Percentiles rank a stretch among this genome's conserved stretches.
phyloP scores from a whole-genome alignment of 2,888 invertebrate species.

The Stegophylla sp. region DNA sequence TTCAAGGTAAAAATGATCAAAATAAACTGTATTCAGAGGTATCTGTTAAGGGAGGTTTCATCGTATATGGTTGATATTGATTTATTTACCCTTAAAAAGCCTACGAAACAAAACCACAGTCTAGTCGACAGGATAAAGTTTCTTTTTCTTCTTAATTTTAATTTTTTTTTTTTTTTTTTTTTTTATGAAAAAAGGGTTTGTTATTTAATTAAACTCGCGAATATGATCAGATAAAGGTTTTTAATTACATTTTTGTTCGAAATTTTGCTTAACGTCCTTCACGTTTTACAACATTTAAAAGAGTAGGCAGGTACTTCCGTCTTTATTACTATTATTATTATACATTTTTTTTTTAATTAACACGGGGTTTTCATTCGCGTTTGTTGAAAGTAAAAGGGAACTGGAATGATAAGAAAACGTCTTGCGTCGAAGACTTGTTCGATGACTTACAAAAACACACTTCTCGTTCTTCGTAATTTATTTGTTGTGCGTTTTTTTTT shows the following conservation, averaged over 20 bases:
- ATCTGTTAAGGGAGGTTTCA: too few species aligned
- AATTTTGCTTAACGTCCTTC: conserved; percentile 9
- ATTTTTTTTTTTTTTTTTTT: conserved; percentile 24
- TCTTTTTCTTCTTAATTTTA: not conserved
- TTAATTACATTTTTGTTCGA: conserved; percentile 53
- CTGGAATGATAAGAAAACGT: conserved; percentile 6
- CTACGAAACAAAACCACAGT: conserved; percentile 42
- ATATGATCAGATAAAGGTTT: conserved; percentile 50
- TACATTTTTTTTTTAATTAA: conserved; percentile 41
- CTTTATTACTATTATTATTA: not conserved
- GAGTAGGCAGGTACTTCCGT: conserved; percentile 7
- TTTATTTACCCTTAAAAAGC: too few species aligned
- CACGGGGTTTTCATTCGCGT: conserved; percentile 28
- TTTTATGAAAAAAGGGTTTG: not conserved
- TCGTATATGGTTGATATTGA: too few species aligned
- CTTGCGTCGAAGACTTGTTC: not conserved
- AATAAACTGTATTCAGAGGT: too few species aligned
- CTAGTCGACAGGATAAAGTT: conserved; percentile 29
- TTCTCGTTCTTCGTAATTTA: conserved; percentile 30
- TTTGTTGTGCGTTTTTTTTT: conserved; percentile 35
- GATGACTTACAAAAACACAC: conserved; percentile 30
- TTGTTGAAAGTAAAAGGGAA: not conserved
- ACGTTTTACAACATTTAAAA: conserved; percentile 31
- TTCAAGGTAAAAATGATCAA: too few species aligned
- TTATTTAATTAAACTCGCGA: conserved; percentile 46